A percentile compares a stretch with the other conserved stretches of the same genome.
Conservation (phyloP, 1,140 invertebrate genomes). For the Drosophila ohnishii region DNA sequence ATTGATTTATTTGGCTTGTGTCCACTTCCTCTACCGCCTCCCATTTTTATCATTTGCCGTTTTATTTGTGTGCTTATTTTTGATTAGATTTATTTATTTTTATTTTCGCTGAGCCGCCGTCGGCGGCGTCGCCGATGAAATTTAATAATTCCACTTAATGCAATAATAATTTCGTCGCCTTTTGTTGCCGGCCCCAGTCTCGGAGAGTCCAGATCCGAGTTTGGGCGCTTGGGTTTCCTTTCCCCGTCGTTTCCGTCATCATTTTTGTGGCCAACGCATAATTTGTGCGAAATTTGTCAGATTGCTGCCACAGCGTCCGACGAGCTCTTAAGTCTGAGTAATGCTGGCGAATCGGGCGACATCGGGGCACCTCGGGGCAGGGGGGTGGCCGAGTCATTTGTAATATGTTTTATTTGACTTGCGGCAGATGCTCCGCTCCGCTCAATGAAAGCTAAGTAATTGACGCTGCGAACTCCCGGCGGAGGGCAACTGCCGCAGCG, state of each 20-base stretch:
- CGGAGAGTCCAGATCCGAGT: not conserved
- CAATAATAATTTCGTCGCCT: constrained; percentile 81
- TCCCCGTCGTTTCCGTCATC: constrained; percentile 59
- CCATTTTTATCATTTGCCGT: constrained; percentile 64
- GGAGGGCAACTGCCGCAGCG: constrained; percentile 14
- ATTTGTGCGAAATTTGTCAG: constrained; percentile 82
- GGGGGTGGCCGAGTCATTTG: constrained; percentile 52
- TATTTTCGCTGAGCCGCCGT: constrained; percentile 71
- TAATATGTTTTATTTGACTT: constrained; percentile 81
- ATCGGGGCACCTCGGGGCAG: not conserved
- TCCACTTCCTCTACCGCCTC: constrained; percentile 23
- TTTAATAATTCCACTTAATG: constrained; percentile 82
- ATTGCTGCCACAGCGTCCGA: constrained; percentile 65
- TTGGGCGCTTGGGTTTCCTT: not conserved
- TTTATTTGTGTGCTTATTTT: constrained; percentile 82
- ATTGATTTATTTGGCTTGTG: constrained; percentile 56
- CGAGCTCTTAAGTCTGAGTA: constrained; percentile 74
- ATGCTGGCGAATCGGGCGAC: constrained; percentile 37
- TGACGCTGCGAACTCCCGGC: constrained; percentile 43
- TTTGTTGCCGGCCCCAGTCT: constrained; percentile 58
- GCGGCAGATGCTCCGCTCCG: constrained; percentile 71
- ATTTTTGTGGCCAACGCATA: constrained; percentile 74
- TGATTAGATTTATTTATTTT: constrained; percentile 82
- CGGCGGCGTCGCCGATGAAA: constrained; percentile 66
- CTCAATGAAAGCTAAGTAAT: constrained; percentile 64